phyloP scores from a whole-genome alignment of 2,888 invertebrate species.

The Andrena praecox region DNA sequence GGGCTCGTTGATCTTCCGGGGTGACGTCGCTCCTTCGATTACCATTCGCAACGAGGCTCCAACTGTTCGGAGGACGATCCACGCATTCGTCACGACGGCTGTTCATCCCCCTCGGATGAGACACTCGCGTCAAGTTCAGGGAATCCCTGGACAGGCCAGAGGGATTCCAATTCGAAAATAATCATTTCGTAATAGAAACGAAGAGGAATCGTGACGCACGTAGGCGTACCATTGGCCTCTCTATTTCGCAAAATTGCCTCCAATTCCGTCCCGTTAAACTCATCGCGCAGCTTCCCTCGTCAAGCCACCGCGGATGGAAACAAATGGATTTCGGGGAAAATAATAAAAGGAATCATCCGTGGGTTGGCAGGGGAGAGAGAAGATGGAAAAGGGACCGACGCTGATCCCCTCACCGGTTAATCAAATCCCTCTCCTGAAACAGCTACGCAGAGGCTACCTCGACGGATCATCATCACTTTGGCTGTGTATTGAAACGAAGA shows the following conservation, averaged over 20 bases:
- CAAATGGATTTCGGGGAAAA: conserved; percentile 53
- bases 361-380: background rate
- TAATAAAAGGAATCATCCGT: conserved; percentile 24
- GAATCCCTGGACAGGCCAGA: background rate
- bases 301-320: conserved; percentile 33
- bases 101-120: too few species aligned
- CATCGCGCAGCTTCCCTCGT: conserved; percentile 45
- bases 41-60: background rate
- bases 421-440: background rate
- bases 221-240: conserved; percentile 5
- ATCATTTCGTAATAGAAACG: conserved; percentile 50
- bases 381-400: conserved; percentile 5
- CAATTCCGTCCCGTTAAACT: conserved; percentile 58
- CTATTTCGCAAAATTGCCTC: conserved; percentile 52
- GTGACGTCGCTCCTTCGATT: background rate
- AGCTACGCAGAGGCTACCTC: background rate
- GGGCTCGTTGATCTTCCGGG: background rate
- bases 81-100: background rate
- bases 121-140: conserved; percentile 7
- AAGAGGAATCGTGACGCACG: conserved; percentile 37
- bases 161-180: conserved; percentile 22
- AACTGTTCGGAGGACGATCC: background rate
- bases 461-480: background rate
- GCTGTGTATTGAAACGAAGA: background rate
- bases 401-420: conserved; percentile 28